These are phyloP conservation scores for Rhinopomastus cyanomelas DNA, from an alignment of 2,113 vertebrate genomes.

Conservation along the genomic window DNA sequence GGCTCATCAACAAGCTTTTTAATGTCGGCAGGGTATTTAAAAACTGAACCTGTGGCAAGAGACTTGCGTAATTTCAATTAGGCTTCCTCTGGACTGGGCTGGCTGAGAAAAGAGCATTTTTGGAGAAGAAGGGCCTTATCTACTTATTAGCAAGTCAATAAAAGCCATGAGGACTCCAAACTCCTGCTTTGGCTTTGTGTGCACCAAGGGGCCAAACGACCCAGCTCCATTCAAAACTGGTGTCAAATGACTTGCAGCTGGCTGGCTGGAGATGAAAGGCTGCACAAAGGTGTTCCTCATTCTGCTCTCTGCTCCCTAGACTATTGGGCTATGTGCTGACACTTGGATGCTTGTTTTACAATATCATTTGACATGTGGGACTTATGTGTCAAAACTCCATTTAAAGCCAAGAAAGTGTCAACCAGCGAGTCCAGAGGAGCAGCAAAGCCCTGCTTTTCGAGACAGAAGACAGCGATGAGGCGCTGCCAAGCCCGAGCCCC, in stretches of 20 bases:
- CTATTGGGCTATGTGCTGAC: slow-evolving; percentile 75
- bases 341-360: slow-evolving; percentile 86
- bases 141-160: slow-evolving; percentile 72
- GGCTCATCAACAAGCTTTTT: slow-evolving; percentile 43
- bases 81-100: slow-evolving; percentile 41
- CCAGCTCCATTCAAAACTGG: slow-evolving; percentile 71
- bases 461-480: slow-evolving; percentile 54
- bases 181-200: slow-evolving; percentile 59
- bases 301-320: slow-evolving; percentile 73
- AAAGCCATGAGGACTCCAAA: slow-evolving; percentile 63
- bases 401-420: slow-evolving; percentile 83
- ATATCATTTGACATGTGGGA: slow-evolving; percentile 85
- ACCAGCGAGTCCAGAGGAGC: slow-evolving; percentile 73
- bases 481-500: slow-evolving; percentile 69
- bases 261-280: slow-evolving; percentile 80
- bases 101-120: slow-evolving; percentile 50
- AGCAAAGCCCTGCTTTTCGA: slow-evolving; percentile 63
- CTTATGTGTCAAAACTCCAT: slow-evolving; percentile 80
- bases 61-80: slow-evolving; percentile 51
- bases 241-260: slow-evolving; percentile 83
- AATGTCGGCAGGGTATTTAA: slow-evolving; percentile 33
- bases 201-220: slow-evolving; percentile 65
- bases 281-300: slow-evolving; percentile 74
- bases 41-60: slow-evolving; percentile 49
- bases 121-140: slow-evolving; percentile 63